Evolutionary conservation across 2,888 invertebrate species (phyloP).

Genomic region (Sphaerolaimus hirsutus): DNA sequence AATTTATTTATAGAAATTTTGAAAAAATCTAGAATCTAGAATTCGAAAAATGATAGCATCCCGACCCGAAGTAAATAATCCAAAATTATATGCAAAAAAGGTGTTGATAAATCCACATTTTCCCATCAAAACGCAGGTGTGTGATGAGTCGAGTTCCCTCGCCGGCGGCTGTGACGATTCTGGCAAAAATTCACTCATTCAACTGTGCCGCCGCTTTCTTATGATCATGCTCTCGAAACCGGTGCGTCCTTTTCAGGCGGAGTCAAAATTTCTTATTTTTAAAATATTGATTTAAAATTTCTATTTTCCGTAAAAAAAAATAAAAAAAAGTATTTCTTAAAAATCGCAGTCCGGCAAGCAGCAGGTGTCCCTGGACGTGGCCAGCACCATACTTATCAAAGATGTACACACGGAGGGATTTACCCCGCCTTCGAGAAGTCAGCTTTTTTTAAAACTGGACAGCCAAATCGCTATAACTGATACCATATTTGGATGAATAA

Average conservation of each 20-base stretch:
- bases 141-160: too few relatives aligned
- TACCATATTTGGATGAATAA: too few relatives aligned
- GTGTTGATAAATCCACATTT: too few relatives aligned
- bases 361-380: conserved; percentile 20
- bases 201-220: conserved; percentile 20
- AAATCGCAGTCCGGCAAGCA: conserved; percentile 15
- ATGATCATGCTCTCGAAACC: conserved; percentile 22
- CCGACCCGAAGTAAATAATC: too few relatives aligned
- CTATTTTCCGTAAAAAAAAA: background rate
- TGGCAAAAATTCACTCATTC: conserved; percentile 21
- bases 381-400: conserved; percentile 21
- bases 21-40: too few relatives aligned
- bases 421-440: conserved; percentile 20
- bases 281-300: background rate
- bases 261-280: background rate
- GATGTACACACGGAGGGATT: conserved; percentile 20
- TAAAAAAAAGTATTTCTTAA: background rate
- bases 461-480: background rate
- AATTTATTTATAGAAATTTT: too few relatives aligned
- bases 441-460: background rate
- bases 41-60: too few relatives aligned
- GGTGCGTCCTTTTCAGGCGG: conserved; percentile 7
- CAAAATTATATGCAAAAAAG: too few relatives aligned
- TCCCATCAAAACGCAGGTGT: too few relatives aligned
- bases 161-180: too few relatives aligned